These are phyloP conservation scores for Bubo blakistoni DNA, from an alignment of 2,113 vertebrate species.

Conservation along the genomic window DNA sequence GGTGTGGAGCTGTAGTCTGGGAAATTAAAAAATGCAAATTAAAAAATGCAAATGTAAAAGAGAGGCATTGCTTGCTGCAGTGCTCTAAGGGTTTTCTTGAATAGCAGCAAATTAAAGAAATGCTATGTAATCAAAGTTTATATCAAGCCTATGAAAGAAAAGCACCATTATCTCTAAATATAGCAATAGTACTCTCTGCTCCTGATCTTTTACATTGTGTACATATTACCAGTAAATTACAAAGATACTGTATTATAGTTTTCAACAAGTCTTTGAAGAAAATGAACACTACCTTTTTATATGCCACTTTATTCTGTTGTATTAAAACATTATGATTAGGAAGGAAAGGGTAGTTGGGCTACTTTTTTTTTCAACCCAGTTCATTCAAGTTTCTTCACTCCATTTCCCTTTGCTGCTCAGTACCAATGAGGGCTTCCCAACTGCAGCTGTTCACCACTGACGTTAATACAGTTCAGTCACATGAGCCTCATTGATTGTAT, in stretches of 20 bases:
- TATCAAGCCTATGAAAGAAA: constrained; percentile 75
- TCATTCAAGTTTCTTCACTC: constrained; percentile 7
- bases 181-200: constrained; percentile 33
- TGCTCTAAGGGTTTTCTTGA: constrained; percentile 76
- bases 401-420: not conserved
- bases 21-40: constrained; percentile 83
- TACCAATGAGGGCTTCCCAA: not conserved
- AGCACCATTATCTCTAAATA: constrained; percentile 72
- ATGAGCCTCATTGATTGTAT: not conserved
- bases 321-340: constrained; percentile 70
- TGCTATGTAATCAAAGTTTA: constrained; percentile 80
- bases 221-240: constrained; percentile 35
- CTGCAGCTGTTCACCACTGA: not conserved
- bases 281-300: constrained; percentile 24
- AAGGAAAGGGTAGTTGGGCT: constrained; percentile 32
- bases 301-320: constrained; percentile 48
- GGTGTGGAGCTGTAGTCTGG: constrained; percentile 70
- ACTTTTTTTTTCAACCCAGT: not conserved
- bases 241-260: not conserved
- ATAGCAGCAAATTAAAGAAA: constrained; percentile 80
- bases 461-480: not conserved
- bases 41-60: constrained; percentile 76
- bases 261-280: constrained; percentile 45
- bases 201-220: constrained; percentile 44
- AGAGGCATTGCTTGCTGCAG: constrained; percentile 62